Evolutionary conservation across 2,797 vertebrate genomes (phyloP).

Genomic region (Gymnothorax javanicus): DNA sequence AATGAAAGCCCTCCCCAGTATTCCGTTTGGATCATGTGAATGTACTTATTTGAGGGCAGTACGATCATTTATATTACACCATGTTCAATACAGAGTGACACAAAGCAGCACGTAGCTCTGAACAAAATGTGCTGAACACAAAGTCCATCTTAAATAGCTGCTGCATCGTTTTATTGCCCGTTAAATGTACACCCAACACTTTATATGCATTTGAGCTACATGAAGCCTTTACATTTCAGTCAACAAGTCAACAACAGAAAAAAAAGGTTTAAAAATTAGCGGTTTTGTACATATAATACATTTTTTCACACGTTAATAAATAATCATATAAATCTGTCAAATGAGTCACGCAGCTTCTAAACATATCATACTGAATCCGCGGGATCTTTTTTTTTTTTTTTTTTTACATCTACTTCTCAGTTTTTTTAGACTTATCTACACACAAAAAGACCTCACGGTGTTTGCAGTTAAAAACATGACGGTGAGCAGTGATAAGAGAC

Average conservation of each 20-base stretch:
- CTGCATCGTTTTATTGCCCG: slow-evolving; percentile 39
- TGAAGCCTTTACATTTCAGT: slow-evolving; percentile 27
- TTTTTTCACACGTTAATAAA: slow-evolving; percentile 34
- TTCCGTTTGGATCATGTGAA: too few species aligned
- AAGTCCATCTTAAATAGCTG: slow-evolving; percentile 25
- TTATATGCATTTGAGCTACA: slow-evolving; percentile 34
- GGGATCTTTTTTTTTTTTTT: slow-evolving; percentile 13
- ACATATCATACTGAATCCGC: background rate
- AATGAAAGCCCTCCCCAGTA: too few species aligned
- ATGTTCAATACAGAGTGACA: too few species aligned
- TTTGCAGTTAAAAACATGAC: background rate
- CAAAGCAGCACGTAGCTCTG: background rate
- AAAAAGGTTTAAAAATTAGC: slow-evolving; percentile 34
- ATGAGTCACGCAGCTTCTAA: slow-evolving; percentile 27
- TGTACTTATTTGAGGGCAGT: too few species aligned
- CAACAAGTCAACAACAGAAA: slow-evolving; percentile 29
- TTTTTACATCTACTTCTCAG: background rate
- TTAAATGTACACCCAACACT: slow-evolving; percentile 32
- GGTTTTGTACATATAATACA: slow-evolving; percentile 41
- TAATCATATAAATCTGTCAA: slow-evolving; percentile 30
- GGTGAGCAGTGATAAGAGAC: background rate
- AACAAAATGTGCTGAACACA: background rate
- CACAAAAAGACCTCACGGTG: slow-evolving; percentile 9
- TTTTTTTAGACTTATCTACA: slow-evolving; percentile 9
- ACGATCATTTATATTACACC: too few species aligned